phyloP scores from a whole-genome alignment of 1,140 invertebrate species.

The Brachionus koreanus region DNA sequence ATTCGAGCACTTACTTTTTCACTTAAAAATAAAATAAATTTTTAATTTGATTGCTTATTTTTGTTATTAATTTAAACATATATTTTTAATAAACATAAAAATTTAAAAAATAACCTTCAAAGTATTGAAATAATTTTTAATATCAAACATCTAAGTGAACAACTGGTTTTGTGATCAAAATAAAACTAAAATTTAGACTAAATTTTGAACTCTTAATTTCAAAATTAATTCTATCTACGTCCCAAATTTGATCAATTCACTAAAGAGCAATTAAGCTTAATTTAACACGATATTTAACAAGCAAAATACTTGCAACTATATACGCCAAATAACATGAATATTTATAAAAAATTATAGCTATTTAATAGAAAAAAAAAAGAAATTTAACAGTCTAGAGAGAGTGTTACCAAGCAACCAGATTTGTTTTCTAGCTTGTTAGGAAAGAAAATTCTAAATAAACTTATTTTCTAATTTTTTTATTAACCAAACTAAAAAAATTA shows the following conservation, averaged over 20 bases:
- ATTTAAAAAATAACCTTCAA: too few species aligned
- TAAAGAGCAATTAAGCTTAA: neutral
- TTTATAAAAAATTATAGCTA: constrained; percentile 13
- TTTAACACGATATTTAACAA: neutral
- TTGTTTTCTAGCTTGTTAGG: neutral
- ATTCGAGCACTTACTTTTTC: too few species aligned
- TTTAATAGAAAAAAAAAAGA: neutral
- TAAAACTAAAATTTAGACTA: neutral
- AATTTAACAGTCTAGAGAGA: constrained; percentile 27
- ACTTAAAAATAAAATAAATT: too few species aligned
- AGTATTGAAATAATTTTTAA: too few species aligned
- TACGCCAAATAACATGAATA: constrained; percentile 28
- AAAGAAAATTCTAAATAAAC: constrained; percentile 18
- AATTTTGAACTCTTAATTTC: neutral
- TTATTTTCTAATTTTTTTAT: constrained; percentile 7
- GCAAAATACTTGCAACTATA: constrained; percentile 19
- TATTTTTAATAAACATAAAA: too few species aligned
- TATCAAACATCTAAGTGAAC: too few species aligned
- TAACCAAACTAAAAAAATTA: constrained; percentile 10
- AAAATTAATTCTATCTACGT: neutral
- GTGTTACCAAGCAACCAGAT: constrained; percentile 12
- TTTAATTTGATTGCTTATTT: too few species aligned
- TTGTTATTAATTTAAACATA: too few species aligned
- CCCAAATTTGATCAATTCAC: neutral
- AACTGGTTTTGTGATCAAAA: too few species aligned